A percentile compares a stretch with the other conserved stretches of the same genome.
Evolutionary conservation across 2,113 vertebrate species (phyloP).

Genomic region (Zootoca vivipara): DNA sequence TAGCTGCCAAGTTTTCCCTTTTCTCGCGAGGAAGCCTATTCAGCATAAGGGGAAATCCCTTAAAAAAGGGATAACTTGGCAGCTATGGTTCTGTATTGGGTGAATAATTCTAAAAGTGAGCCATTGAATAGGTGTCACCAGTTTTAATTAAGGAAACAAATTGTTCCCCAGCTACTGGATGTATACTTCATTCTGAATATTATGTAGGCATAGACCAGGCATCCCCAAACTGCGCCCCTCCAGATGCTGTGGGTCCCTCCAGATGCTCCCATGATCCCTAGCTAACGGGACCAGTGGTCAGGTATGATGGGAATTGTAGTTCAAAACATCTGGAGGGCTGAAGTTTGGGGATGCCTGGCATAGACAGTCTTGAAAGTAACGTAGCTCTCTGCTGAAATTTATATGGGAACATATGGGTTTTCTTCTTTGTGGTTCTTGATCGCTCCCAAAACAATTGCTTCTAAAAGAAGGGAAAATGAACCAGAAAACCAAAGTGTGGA

Average conservation of each 20-base stretch:
- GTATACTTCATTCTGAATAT: neutral
- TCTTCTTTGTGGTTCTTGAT: neutral
- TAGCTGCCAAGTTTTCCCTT: too few relatives aligned
- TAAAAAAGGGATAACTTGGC: too few relatives aligned
- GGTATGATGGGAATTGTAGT: too few relatives aligned
- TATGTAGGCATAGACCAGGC: neutral
- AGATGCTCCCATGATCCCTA: too few relatives aligned
- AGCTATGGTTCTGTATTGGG: neutral
- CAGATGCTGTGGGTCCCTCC: too few relatives aligned
- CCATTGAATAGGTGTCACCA: neutral
- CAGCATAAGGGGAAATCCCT: too few relatives aligned
- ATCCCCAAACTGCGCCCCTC: too few relatives aligned
- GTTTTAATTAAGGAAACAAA: neutral
- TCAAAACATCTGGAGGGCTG: too few relatives aligned
- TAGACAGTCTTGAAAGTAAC: neutral
- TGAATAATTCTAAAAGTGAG: neutral
- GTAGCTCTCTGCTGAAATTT: neutral
- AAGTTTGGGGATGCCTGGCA: too few relatives aligned
- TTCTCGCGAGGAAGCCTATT: too few relatives aligned
- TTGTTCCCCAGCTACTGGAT: too few relatives aligned
- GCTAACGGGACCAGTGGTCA: too few relatives aligned
- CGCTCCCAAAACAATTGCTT: neutral
- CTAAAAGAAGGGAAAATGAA: neutral
- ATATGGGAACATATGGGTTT: neutral
- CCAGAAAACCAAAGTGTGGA: neutral